phyloP scores from a whole-genome alignment of 2,888 invertebrate genomes.

The Zygogramma bicolorata region DNA sequence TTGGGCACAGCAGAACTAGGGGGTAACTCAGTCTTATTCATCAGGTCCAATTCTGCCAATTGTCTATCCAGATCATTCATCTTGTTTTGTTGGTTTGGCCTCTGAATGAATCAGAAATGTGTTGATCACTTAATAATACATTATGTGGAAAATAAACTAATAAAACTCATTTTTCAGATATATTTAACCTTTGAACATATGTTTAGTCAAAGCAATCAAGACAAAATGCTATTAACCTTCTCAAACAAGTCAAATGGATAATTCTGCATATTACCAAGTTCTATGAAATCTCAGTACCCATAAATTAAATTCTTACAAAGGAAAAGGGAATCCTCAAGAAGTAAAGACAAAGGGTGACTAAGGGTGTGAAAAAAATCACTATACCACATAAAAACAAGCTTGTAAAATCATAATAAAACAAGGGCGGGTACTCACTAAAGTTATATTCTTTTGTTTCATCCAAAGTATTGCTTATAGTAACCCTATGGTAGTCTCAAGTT shows the following conservation, averaged over 20 bases:
- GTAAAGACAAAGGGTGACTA: no score
- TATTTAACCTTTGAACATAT: background rate
- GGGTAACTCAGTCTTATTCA: constrained; percentile 67
- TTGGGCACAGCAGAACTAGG: constrained; percentile 61
- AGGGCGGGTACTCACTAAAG: no score
- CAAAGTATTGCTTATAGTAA: no score
- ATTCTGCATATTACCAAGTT: no score
- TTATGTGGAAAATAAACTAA: background rate
- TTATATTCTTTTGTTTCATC: no score
- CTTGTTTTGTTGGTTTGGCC: constrained; percentile 14
- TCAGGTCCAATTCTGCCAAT: constrained; percentile 76
- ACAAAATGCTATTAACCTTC: constrained; percentile 27
- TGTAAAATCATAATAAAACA: no score
- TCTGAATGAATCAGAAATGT: constrained; percentile 12
- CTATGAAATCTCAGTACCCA: no score
- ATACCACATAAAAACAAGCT: no score
- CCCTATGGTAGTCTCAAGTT: no score
- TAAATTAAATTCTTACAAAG: no score
- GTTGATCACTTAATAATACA: background rate
- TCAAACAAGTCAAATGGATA: background rate
- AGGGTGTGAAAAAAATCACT: no score
- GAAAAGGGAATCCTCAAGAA: no score
- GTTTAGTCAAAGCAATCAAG: background rate
- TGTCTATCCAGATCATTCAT: constrained; percentile 79
- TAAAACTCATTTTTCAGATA: background rate